Percentiles rank a stretch among this genome's conserved stretches.
Conservation (phyloP, 2,113 vertebrate species). For the Corvus cornix region DNA sequence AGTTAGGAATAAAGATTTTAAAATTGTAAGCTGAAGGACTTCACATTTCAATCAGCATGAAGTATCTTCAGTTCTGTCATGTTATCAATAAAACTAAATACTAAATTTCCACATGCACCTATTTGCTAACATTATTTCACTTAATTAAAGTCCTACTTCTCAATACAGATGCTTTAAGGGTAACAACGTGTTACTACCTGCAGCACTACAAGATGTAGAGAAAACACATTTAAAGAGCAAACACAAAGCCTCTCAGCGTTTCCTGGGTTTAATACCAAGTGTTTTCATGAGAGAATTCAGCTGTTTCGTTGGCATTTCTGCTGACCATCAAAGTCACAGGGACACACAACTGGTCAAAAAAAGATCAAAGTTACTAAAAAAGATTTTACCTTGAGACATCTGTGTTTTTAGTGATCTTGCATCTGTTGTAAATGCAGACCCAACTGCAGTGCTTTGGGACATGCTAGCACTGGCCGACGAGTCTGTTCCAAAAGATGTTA, state of each 20-base stretch:
- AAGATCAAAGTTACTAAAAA: neutral
- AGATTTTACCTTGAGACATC: conserved; percentile 79
- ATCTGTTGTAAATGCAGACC: conserved; percentile 78
- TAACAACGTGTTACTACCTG: neutral
- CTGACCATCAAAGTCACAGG: neutral
- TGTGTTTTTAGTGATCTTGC: conserved; percentile 79
- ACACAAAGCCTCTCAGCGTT: neutral
- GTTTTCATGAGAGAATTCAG: neutral
- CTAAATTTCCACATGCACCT: neutral
- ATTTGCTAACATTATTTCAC: neutral
- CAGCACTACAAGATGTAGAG: neutral
- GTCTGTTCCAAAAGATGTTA: conserved; percentile 82
- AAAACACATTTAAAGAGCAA: neutral
- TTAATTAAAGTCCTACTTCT: neutral
- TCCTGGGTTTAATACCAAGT: neutral
- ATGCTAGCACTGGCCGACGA: conserved; percentile 71
- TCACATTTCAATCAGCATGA: neutral
- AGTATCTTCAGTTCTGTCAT: neutral
- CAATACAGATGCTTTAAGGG: neutral
- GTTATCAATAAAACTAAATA: neutral
- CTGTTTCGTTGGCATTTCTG: neutral
- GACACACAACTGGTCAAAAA: neutral
- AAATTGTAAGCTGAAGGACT: neutral
- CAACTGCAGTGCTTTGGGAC: conserved; percentile 77
- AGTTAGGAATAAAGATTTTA: neutral